Evolutionary conservation across 2,888 invertebrate genomes (phyloP), one percentile per base, ranked within the genome.

Genomic region (Spodoptera exigua): DNA sequence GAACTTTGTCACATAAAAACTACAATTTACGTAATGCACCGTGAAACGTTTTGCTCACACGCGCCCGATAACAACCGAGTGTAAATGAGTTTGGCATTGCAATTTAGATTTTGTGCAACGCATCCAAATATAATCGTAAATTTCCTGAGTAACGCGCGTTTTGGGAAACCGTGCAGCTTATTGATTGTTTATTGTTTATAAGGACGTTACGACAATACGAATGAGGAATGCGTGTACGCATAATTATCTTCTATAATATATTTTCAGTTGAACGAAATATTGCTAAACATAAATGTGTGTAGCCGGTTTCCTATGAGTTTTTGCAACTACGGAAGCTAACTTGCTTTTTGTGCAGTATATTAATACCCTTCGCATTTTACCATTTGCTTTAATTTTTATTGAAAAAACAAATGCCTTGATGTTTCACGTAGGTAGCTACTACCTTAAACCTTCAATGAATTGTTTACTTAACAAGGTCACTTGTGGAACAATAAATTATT

Each of bases 231-330:
- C 61, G 75, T 66, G 69, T 57, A 76, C 70, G 70, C 71, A 70
- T 79, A 81, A 82, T 83, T 80, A 75, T 61, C 51, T 67, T 68
- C 70, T 81, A 85, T 87, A n/a, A 80, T 81, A 72, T 47, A 61
- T 63, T 78, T 12, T 84, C 79, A 82, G 84, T 85, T 63, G 70
- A 82, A 87, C 79, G 78, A 82, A 75, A 56, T 62, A 78, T 89
- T 83, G 74, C 76, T 66, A 76, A 76, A 82, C 48, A 27, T 37
- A 37, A 27, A 65, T 65, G 54, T 61, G 51, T 61, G 69, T 61
- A 44, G 59, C 47, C 61, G 56, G 74, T 73, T 83, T 87, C 85
- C 84, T 80, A 80, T 80, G 70, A 58, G 53, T 58, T 54, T 79
- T 73, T 71, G 83, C 74, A 88, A 88, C 55, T 34, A 57, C 78